Percentiles rank a stretch among this genome's conserved stretches.
These are phyloP conservation scores for Hypolimnas misippus DNA, from an alignment of 2,888 invertebrate species.

Conservation along the genomic window DNA sequence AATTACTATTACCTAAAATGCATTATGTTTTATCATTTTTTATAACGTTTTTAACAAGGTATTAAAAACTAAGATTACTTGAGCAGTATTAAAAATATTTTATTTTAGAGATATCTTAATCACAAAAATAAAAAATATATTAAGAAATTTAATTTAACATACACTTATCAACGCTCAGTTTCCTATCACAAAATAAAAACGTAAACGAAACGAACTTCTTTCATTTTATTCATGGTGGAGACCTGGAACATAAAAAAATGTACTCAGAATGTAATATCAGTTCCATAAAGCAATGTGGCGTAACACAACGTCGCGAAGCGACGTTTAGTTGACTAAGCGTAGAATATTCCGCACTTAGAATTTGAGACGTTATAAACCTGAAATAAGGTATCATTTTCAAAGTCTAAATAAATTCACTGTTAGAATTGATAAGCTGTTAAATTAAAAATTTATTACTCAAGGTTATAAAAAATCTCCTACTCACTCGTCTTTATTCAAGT, in stretches of 20 bases:
- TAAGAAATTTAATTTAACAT: background rate
- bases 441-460: background rate
- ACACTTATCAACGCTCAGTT: background rate
- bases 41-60: too few species aligned
- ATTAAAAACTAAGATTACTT: too few species aligned
- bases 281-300: conserved; percentile 2
- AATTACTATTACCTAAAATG: too few species aligned
- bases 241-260: background rate
- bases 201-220: background rate
- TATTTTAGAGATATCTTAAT: too few species aligned
- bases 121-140: background rate
- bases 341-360: background rate
- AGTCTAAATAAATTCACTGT: background rate
- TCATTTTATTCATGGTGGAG: background rate
- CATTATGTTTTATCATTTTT: too few species aligned
- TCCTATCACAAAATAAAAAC: background rate
- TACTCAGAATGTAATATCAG: background rate
- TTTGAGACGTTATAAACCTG: background rate
- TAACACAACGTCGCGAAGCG: background rate
- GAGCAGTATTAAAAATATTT: too few species aligned
- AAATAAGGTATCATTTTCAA: background rate
- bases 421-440: background rate
- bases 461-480: background rate
- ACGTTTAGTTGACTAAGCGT: background rate
- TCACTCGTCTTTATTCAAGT: background rate